Base-by-base conservation (phyloP, 2,113 vertebrate genomes). In the Oncorhynchus kisutch region DNA sequence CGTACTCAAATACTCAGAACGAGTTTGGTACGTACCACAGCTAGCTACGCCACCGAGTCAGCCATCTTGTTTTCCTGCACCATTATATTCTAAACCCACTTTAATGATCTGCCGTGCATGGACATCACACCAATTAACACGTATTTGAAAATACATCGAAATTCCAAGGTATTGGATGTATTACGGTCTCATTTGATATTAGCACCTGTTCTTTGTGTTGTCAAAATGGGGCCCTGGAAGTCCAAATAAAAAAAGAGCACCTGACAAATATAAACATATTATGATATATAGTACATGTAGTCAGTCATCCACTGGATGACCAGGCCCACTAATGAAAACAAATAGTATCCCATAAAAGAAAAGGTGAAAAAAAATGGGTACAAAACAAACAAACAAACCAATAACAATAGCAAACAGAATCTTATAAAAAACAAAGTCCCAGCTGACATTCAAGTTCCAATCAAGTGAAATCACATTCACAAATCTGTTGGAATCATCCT, bases 361-460 rank as follows among this genome's bases (percentile, higher is more conserved):
- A 69, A 70, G 83, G 85, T 85, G 78, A 77, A 45, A 57, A 57
- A 84, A 84, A 71, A 27, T 34, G 65, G 25, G 29, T 29, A 18
- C 16, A 69, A 84, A 88, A 86, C 27, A 74, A 82, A 77, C 76
- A 78, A 88, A 89, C 81, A 80, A 86, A 88, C 82, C 82, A 74
- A 80, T 85, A 88, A 79, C 83, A 74, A 85, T 54, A 54, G 16
- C 75, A 71, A 59, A 80, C 84, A 81, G 75, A 6, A 76, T 70
- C 45, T 22, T 70, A 48, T 73, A 75, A 66, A 73, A 49, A 70
- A 45, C 57, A 51, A 70, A 70, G 8, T 73, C 84, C 81, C 87
- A 87, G 84, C 89, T 88, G 88, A 92, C 91, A 92, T 92, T 92
- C 91, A 92, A 88, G 87, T 88, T 90, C 89, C 86, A 86, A 84